Percentiles rank a stretch among this genome's conserved stretches.
phyloP scores from a whole-genome alignment of 2,113 vertebrate species.

The Agapornis roseicollis region DNA sequence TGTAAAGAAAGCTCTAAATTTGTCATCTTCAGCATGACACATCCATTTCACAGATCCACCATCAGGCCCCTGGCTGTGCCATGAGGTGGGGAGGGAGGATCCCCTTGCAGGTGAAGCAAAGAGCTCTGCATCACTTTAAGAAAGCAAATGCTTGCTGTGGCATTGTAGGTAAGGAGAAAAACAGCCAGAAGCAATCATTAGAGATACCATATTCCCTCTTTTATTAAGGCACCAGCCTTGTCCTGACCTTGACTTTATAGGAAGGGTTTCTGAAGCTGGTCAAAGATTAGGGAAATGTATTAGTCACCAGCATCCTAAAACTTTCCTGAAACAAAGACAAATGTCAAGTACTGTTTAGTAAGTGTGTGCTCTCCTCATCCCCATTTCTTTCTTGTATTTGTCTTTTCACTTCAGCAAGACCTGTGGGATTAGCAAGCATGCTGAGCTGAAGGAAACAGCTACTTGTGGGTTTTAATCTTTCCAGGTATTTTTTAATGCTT shows the following conservation, averaged over 20 bases:
- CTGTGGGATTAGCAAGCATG: background rate
- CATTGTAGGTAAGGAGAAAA: conserved; percentile 15
- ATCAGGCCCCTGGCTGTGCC: background rate
- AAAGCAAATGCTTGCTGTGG: background rate
- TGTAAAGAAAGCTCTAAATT: background rate
- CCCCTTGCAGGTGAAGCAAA: background rate
- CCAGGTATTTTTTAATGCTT: background rate
- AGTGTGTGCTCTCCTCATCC: background rate
- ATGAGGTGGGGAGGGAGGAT: background rate
- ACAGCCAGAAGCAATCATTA: conserved; percentile 38
- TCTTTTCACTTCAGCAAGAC: background rate
- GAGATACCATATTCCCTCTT: background rate
- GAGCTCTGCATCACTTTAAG: background rate
- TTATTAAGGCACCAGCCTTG: conserved; percentile 15
- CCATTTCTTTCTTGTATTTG: background rate
- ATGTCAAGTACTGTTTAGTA: background rate
- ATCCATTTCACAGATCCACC: background rate
- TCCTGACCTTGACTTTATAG: conserved; percentile 18
- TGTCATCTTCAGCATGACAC: background rate
- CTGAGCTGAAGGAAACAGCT: background rate
- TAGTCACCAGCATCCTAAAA: background rate
- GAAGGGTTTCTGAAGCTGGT: background rate
- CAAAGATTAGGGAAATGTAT: background rate
- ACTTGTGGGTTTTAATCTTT: background rate
- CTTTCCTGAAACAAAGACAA: background rate